These are phyloP conservation scores for Plestiodon gilberti DNA, from an alignment of 2,113 vertebrate species.

Conservation along the genomic window DNA sequence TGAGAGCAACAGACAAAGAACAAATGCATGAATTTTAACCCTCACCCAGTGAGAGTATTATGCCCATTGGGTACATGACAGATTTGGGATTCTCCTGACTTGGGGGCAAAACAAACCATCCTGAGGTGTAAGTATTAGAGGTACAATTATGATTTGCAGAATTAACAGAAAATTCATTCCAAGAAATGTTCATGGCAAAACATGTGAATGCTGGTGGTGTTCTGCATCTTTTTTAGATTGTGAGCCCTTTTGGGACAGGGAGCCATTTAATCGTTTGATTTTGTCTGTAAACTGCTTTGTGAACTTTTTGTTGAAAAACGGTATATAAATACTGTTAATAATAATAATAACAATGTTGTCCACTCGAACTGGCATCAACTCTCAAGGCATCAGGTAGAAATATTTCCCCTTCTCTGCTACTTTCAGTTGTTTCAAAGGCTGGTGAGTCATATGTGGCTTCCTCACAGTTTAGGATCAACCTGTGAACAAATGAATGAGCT, in stretches of 20 bases:
- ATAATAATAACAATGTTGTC: too few relatives aligned
- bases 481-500: neutral
- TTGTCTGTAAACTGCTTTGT: too few relatives aligned
- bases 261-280: too few relatives aligned
- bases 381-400: neutral
- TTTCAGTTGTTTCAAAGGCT: neutral
- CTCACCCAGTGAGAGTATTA: neutral
- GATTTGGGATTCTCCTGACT: neutral
- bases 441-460: neutral
- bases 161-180: neutral
- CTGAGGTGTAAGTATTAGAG: neutral
- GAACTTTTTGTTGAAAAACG: too few relatives aligned
- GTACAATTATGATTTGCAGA: neutral
- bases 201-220: too few relatives aligned
- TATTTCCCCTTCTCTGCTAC: too few relatives aligned
- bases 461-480: neutral
- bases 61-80: neutral
- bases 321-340: too few relatives aligned
- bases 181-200: neutral
- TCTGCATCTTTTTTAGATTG: too few relatives aligned
- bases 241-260: too few relatives aligned
- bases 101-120: neutral
- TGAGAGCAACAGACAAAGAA: conserved; percentile 12
- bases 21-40: neutral
- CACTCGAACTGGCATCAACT: neutral